Base-by-base conservation (phyloP, 2,888 invertebrate genomes). In the Phortica okadai region DNA sequence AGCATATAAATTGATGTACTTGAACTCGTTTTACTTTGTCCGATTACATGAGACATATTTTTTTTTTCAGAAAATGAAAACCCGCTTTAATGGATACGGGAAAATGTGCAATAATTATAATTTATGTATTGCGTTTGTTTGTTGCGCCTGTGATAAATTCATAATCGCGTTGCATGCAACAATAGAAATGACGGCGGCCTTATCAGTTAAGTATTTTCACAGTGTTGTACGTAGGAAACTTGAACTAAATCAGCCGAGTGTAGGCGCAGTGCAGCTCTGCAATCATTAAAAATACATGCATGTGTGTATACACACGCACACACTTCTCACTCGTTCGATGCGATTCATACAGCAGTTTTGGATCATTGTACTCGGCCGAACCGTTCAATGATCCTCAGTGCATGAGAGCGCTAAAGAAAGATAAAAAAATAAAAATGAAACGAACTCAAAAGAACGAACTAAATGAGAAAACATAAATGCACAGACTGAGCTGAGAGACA, bases 111-210 rank as follows among this genome's bases (percentile, higher is more conserved):
- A 50, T 50, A 50, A 69, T 42, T 41, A 16, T 67, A 67, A 42
- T 72, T 73, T 69, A 73, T 74, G 33, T 8, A 41, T 42, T 4
- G 59, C 73, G n/a, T 45, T 67, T 44, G n/a, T 69, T 62, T 69
- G 72, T 77, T 69, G 59, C 59, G 74, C 70, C 33, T 62, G 74
- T 74, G 75, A 73, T 76, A 76, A 78, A 78, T 77, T 80, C 79
- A 85, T 87, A 84, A 84, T 84, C 83, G 81, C 80, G 76, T 76
- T 76, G 80, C 86, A 87, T 84, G 85, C 87, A 85, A 85, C 83
- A 69, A 78, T 42, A 77, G 69, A 7, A 16, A 70, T 21, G 21
- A n/a, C 25, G 25, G 14, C 59, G 76, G 41, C 11, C 82, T 86
- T 86, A 85, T 86, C 85, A 82, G 76, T 75, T 74, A 45, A 78